These are phyloP conservation scores for Pollenia amentaria DNA, from an alignment of 2,888 invertebrate genomes.

Conservation along the genomic window DNA sequence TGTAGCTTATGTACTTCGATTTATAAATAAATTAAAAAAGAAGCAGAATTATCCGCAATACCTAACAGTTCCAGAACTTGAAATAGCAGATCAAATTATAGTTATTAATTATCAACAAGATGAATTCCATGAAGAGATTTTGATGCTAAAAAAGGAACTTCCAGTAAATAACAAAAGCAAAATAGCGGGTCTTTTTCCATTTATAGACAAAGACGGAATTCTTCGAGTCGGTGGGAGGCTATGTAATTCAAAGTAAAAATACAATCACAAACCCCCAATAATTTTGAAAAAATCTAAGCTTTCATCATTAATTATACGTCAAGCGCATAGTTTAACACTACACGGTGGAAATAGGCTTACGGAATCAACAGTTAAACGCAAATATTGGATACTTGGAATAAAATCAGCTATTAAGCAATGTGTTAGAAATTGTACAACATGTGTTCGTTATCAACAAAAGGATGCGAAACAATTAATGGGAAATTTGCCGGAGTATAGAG, in stretches of 20 bases:
- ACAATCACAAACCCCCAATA: slow-evolving; percentile 16
- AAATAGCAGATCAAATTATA: not conserved
- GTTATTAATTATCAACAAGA: not conserved
- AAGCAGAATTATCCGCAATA: not conserved
- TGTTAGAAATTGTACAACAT: slow-evolving; percentile 1
- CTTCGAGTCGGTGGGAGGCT: slow-evolving; percentile 7
- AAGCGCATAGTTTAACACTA: not conserved
- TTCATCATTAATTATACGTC: not conserved
- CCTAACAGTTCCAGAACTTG: not conserved
- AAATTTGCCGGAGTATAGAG: slow-evolving; percentile 5
- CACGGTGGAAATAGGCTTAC: not conserved
- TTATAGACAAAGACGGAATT: slow-evolving; percentile 12
- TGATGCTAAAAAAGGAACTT: not conserved
- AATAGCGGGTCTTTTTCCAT: not conserved
- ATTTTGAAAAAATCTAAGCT: slow-evolving; percentile 3
- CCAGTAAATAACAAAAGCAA: not conserved
- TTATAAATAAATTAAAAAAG: not conserved
- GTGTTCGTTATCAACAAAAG: not conserved
- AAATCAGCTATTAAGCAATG: not conserved
- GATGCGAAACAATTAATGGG: not conserved
- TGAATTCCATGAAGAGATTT: no score
- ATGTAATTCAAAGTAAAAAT: not conserved
- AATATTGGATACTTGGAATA: slow-evolving; percentile 5
- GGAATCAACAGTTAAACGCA: not conserved
- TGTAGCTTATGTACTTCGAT: slow-evolving; percentile 1